Conservation (phyloP, 1,140 invertebrate genomes). For the Cydia strobilella region DNA sequence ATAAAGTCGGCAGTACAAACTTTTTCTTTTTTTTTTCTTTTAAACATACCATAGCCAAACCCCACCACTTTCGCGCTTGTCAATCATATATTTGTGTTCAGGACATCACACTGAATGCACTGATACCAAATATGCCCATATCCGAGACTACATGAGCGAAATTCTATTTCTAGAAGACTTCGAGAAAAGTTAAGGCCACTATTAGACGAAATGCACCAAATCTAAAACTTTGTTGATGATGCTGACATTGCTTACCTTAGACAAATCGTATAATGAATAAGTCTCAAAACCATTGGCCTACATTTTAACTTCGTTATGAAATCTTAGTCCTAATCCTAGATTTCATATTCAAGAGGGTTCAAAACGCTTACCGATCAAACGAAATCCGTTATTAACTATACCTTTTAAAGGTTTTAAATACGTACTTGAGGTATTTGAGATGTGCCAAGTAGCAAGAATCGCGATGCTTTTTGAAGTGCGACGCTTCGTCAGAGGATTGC, state of each 20-base stretch:
- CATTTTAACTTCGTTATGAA: not conserved
- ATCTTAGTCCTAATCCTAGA: too few relatives aligned
- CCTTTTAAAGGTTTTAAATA: constrained; percentile 45
- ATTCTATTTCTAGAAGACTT: too few relatives aligned
- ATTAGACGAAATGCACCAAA: not conserved
- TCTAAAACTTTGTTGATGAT: not conserved
- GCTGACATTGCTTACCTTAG: not conserved
- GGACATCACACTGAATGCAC: too few relatives aligned
- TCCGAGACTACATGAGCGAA: too few relatives aligned
- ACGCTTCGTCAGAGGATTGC: constrained; percentile 39
- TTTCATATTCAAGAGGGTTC: constrained; percentile 24
- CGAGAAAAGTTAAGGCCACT: too few relatives aligned
- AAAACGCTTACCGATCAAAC: constrained; percentile 38
- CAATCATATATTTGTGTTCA: too few relatives aligned
- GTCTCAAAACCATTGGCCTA: not conserved
- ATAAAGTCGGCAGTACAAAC: too few relatives aligned
- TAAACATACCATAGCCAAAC: too few relatives aligned
- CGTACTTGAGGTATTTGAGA: constrained; percentile 44
- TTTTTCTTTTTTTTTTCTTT: too few relatives aligned
- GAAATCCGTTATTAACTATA: constrained; percentile 33
- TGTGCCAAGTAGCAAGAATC: constrained; percentile 49
- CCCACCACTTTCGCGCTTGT: too few relatives aligned
- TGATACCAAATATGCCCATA: too few relatives aligned
- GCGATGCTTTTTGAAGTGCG: constrained; percentile 38
- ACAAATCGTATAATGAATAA: not conserved